Percentiles rank a stretch among this genome's conserved stretches.
Evolutionary conservation across 2,888 invertebrate species (phyloP).

Genomic region (Cryptus armator): DNA sequence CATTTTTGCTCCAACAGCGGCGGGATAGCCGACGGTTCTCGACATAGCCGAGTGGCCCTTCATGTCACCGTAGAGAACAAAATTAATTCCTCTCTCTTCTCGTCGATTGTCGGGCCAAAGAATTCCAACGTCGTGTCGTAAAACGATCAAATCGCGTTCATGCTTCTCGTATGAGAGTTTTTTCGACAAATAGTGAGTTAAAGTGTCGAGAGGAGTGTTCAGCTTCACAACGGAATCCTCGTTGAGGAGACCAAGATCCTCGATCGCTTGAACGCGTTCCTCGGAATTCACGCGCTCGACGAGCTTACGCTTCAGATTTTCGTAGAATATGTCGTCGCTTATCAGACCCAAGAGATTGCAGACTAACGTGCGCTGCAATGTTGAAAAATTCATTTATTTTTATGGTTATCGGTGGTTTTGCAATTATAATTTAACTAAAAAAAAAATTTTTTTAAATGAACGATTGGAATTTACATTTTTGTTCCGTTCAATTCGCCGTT

Average conservation of each 20-base stretch:
- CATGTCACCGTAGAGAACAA: constrained; percentile 95
- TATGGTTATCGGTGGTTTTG: too few relatives aligned
- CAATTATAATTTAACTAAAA: too few relatives aligned
- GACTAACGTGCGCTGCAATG: constrained; percentile 92
- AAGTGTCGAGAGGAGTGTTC: constrained; percentile 95
- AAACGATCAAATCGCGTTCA: constrained; percentile 97
- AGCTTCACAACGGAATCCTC: constrained; percentile 93
- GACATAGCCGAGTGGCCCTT: constrained; percentile 98
- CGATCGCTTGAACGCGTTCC: constrained; percentile 91
- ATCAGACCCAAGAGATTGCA: constrained; percentile 94
- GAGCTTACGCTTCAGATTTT: constrained; percentile 94
- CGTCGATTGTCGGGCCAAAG: constrained; percentile 95
- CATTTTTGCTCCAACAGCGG: constrained; percentile 99
- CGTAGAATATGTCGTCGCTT: constrained; percentile 95
- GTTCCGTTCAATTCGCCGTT: too few relatives aligned
- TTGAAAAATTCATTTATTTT: background rate
- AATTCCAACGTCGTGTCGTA: constrained; percentile 97
- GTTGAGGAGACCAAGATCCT: constrained; percentile 94
- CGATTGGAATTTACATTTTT: too few relatives aligned
- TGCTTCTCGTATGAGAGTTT: constrained; percentile 91
- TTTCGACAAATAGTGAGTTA: constrained; percentile 95
- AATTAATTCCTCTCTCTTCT: constrained; percentile 93
- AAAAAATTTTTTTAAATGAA: too few relatives aligned
- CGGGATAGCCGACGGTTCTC: constrained; percentile 95
- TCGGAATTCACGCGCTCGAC: constrained; percentile 91